Evolutionary conservation across 2,113 vertebrate species (phyloP).

Genomic region (Peromyscus polionotus): DNA sequence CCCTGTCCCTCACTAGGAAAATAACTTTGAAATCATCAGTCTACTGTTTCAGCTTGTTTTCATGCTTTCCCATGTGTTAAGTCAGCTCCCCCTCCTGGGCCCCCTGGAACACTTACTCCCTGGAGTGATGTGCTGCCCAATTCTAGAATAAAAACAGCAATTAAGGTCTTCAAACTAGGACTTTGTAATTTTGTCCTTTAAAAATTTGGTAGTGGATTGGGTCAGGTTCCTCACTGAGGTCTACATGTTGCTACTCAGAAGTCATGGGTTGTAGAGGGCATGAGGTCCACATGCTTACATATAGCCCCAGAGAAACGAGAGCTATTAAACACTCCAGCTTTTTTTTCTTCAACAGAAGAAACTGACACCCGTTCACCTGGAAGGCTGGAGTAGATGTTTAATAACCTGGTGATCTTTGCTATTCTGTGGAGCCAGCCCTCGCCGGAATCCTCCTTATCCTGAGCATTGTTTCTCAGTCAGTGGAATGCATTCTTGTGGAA

Average conservation of each 20-base stretch:
- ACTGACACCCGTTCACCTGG: background rate
- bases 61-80: background rate
- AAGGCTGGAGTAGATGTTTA: background rate
- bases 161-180: background rate
- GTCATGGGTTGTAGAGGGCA: background rate
- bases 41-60: background rate
- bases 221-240: background rate
- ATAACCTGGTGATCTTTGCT: background rate
- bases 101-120: background rate
- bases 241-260: background rate
- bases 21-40: background rate
- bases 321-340: background rate
- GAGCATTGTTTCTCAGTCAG: background rate
- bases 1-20: background rate
- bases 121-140: background rate
- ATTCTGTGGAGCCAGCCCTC: background rate
- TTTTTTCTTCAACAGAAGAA: background rate
- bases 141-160: background rate
- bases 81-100: background rate
- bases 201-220: background rate
- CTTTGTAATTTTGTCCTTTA: background rate
- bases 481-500: background rate
- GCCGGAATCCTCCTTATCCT: background rate
- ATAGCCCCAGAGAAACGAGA: background rate
- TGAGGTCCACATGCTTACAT: background rate